Conservation (phyloP, 2,113 vertebrate species). For the Megaceryle maxima region DNA sequence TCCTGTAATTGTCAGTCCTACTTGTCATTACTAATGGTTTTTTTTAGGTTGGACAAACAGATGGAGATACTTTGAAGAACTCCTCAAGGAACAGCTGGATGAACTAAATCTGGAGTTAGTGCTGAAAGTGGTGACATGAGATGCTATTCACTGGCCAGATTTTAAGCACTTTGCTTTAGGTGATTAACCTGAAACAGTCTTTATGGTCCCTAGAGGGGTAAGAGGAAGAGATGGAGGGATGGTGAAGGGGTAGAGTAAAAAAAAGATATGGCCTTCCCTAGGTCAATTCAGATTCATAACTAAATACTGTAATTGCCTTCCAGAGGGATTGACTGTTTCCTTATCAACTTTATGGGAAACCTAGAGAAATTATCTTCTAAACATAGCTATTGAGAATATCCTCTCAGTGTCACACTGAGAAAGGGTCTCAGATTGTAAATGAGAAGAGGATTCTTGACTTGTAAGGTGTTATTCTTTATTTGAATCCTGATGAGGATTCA, state of each 20-base stretch:
- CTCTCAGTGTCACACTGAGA: background rate
- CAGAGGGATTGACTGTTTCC: background rate
- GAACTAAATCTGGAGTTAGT: background rate
- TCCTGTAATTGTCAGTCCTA: constrained; percentile 8
- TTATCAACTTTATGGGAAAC: background rate
- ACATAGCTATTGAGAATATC: background rate
- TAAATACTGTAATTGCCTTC: background rate
- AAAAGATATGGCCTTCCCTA: rapidly evolving
- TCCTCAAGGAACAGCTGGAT: background rate
- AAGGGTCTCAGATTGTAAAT: background rate
- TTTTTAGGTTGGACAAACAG: constrained; percentile 35
- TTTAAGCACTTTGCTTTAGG: background rate
- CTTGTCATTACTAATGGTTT: constrained; percentile 14
- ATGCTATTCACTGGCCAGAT: background rate
- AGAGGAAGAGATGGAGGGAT: background rate
- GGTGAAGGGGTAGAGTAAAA: background rate
- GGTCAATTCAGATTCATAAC: background rate
- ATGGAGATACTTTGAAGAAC: constrained; percentile 14
- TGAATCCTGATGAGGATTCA: background rate
- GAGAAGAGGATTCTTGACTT: background rate
- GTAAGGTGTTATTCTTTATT: background rate
- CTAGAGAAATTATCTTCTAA: background rate
- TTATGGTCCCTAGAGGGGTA: background rate
- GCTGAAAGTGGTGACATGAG: background rate
- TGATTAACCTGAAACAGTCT: background rate